Conservation (phyloP, 2,113 vertebrate species). For the Cottus gobio region DNA sequence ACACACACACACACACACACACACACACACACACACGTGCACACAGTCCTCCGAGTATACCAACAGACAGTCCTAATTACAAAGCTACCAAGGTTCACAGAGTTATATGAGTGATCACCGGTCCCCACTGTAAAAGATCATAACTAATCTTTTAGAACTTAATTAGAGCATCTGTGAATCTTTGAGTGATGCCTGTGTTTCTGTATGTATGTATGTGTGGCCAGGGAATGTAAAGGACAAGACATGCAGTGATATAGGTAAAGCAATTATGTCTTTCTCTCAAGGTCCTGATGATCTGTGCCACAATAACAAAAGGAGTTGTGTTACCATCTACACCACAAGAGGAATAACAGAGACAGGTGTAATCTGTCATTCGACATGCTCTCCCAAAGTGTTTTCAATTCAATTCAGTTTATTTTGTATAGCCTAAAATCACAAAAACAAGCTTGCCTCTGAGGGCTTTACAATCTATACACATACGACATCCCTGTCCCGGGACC, state of each 20-base stretch:
- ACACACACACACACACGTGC: conserved; percentile 15
- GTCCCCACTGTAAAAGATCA: conserved; percentile 50
- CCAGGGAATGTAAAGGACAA: not conserved
- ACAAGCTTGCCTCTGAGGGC: too few relatives aligned
- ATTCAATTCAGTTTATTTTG: too few relatives aligned
- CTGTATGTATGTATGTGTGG: conserved; percentile 7
- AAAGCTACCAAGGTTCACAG: conserved; percentile 40
- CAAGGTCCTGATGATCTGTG: not conserved
- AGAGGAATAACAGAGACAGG: conserved; percentile 23
- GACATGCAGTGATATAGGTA: not conserved
- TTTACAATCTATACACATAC: too few relatives aligned
- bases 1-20: conserved; percentile 7
- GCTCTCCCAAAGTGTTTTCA: not conserved
- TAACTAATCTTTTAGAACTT: conserved; percentile 34
- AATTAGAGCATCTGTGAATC: conserved; percentile 50
- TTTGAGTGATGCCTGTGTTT: not conserved
- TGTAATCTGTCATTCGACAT: not conserved
- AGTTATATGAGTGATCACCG: conserved; percentile 44
- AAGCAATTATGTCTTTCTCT: not conserved
- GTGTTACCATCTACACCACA: not conserved
- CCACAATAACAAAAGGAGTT: not conserved
- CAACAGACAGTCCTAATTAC: conserved; percentile 50
- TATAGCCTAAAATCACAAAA: too few relatives aligned
- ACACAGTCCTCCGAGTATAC: conserved; percentile 33
- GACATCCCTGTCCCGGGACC: too few relatives aligned